phyloP scores from a whole-genome alignment of 2,888 invertebrate genomes.

The Synanthedon tipuliformis region DNA sequence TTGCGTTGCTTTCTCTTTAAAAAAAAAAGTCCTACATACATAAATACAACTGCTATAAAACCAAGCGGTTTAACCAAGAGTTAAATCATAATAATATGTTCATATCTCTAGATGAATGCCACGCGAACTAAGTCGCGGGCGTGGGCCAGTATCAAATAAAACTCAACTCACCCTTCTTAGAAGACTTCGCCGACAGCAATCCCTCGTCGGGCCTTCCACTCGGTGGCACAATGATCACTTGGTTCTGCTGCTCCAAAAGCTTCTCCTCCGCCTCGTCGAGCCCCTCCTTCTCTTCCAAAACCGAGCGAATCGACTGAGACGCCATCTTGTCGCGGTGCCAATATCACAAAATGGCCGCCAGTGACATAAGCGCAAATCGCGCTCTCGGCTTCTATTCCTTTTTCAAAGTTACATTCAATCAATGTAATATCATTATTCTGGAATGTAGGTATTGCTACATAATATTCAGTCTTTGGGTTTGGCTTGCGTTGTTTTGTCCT shows the following conservation, averaged over 20 bases:
- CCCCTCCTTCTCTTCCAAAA: constrained; percentile 26
- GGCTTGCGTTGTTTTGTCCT: constrained; percentile 27
- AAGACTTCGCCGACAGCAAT: constrained; percentile 39
- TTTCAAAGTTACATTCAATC: not conserved
- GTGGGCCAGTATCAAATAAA: not conserved
- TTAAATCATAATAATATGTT: not conserved
- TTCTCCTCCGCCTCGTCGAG: constrained; percentile 48
- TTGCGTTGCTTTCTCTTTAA: too few species aligned
- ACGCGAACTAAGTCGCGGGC: too few species aligned
- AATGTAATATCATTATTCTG: constrained; percentile 3
- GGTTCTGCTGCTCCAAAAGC: constrained; percentile 28
- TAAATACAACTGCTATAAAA: too few species aligned
- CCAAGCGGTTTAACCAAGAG: too few species aligned
- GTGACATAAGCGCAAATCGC: too few species aligned
- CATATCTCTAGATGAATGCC: not conserved
- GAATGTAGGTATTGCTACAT: constrained; percentile 11
- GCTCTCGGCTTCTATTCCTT: not conserved
- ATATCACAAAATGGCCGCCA: constrained; percentile 8
- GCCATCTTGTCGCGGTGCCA: constrained; percentile 37
- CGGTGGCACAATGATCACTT: constrained; percentile 27
- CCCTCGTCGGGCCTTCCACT: constrained; percentile 18
- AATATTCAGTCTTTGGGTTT: constrained; percentile 32
- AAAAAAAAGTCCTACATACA: too few species aligned
- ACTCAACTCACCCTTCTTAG: constrained; percentile 53
- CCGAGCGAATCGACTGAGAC: constrained; percentile 23